Evolutionary conservation across 2,113 vertebrate genomes (phyloP).

Genomic region (Callipepla californica): DNA sequence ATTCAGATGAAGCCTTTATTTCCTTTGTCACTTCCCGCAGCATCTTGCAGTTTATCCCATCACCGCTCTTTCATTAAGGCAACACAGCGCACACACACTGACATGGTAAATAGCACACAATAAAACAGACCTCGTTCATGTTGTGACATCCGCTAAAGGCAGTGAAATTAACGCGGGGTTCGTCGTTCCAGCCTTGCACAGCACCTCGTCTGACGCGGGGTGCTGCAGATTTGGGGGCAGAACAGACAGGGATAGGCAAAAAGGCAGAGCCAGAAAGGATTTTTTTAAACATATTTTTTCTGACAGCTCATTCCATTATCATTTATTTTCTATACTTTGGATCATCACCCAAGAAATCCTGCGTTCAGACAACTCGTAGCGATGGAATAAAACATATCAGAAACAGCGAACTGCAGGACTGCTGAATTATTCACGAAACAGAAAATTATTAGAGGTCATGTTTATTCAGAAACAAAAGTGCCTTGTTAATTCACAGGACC

Average conservation of each 20-base stretch:
- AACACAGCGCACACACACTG: rapidly evolving
- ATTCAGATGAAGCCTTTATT: background rate
- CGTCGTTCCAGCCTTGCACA: background rate
- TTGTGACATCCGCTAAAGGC: background rate
- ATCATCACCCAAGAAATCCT: background rate
- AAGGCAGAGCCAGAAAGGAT: background rate
- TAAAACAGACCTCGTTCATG: background rate
- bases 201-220: rapidly evolving
- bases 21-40: background rate
- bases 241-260: background rate
- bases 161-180: background rate
- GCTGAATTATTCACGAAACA: conserved; percentile 42
- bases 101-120: background rate
- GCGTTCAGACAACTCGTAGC: background rate
- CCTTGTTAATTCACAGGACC: conserved; percentile 29
- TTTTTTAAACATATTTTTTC: background rate
- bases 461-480: conserved; percentile 56
- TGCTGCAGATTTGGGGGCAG: background rate
- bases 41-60: background rate
- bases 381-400: conserved; percentile 7
- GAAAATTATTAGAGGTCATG: background rate
- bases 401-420: background rate
- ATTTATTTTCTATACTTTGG: conserved; percentile 13
- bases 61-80: background rate
- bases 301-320: background rate